phyloP scores from a whole-genome alignment of 2,113 vertebrate genomes.

The Nyctereutes procyonoides region DNA sequence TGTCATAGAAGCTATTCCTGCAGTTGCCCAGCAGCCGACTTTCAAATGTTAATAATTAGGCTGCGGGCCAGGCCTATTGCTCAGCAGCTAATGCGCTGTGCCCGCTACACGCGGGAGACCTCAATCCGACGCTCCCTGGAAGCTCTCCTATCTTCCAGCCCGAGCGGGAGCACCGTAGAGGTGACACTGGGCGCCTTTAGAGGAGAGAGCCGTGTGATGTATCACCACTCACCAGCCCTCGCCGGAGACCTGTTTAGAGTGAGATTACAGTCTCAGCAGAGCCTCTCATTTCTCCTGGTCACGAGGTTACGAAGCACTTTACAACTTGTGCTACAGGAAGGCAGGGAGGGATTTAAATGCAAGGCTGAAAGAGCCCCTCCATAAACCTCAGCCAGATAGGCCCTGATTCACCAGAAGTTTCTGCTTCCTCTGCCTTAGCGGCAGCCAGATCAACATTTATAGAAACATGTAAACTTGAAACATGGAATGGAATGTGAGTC shows the following conservation, averaged over 20 bases:
- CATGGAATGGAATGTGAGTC: background rate
- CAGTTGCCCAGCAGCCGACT: constrained; percentile 54
- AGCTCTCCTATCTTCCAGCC: constrained; percentile 1
- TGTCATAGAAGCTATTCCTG: constrained; percentile 62
- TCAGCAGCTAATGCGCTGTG: background rate
- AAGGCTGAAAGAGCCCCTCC: constrained; percentile 78
- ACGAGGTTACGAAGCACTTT: constrained; percentile 81
- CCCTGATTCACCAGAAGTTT: constrained; percentile 66
- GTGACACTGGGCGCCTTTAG: constrained; percentile 55
- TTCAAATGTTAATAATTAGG: constrained; percentile 70
- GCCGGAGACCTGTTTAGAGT: constrained; percentile 81
- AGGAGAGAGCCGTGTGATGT: constrained; percentile 82
- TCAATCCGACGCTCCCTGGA: background rate
- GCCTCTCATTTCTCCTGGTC: constrained; percentile 82
- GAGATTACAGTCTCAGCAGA: constrained; percentile 84
- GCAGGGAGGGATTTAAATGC: constrained; percentile 77
- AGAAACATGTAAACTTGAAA: constrained; percentile 70
- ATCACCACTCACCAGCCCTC: constrained; percentile 74
- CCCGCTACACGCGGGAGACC: fast-evolving
- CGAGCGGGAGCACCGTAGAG: constrained; percentile 37
- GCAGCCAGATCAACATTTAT: constrained; percentile 23
- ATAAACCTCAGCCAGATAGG: constrained; percentile 68
- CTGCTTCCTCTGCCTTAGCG: constrained; percentile 54
- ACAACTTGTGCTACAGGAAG: constrained; percentile 60
- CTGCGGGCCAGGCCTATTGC: constrained; percentile 44